Base-by-base conservation (phyloP, 2,888 invertebrate genomes). In the Eilema depressum region DNA sequence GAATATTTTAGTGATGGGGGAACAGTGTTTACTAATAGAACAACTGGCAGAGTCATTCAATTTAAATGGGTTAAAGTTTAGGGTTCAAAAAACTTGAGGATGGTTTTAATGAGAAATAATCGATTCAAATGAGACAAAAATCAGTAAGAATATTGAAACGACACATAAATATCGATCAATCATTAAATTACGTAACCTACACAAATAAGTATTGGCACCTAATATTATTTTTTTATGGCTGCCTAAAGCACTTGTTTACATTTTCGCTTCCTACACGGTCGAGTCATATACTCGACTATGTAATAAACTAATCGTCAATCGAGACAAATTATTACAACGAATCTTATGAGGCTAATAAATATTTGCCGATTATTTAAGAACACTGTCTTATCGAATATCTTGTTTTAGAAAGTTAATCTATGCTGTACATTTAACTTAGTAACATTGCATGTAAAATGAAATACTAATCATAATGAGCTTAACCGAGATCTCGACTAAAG, bases 231-330 rank as follows among this genome's bases (percentile, higher is more conserved):
- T 76, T 79, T 82, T 80, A 80, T 73, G 66, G 61, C 66, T 75
- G 82, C 79, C 78, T 64, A 73, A 75, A 82, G 79, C 80, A 82
- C 75, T 75, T 82, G 79, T 82, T 82, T 82, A 78, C 82, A 70
- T 76, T 72, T 72, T 75, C n/a, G 68, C 81, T 79, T 74, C 81
- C 81, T 81, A 81, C 81, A 79, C 78, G 47, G 61, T 63, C 68
- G 47, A 63, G 28, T 74, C 70, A 28, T 65, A 71, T 62, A 69
- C 62, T 69, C 66, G 23, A 75, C 66, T 72, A 53, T 73, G 78
- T 81, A 80, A 80, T 82, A 75, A 77, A 75, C 72, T 80, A 75
- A 76, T 71, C 75, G 74, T 75, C 70, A 73, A 80, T 65, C 71
- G 68, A 75, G 70, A 81, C 81, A 79, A 79, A 81, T 79, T 68